Evolutionary conservation across 2,113 vertebrate species (phyloP).

Genomic region (rat (Rattus norvegicus)): DNA sequence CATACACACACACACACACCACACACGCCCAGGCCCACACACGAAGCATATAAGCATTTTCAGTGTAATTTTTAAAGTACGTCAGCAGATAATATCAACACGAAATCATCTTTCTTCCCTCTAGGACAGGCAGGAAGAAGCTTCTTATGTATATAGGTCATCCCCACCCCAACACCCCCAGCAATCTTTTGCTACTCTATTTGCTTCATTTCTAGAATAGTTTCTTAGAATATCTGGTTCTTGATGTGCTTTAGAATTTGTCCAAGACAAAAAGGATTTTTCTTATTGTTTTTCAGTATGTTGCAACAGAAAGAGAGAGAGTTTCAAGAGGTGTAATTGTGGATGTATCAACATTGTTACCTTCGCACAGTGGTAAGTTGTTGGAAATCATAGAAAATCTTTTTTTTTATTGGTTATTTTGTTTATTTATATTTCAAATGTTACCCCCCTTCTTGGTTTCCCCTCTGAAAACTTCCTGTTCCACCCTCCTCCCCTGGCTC

Average conservation of each 20-base stretch:
- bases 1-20: background rate
- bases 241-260: constrained; percentile 42
- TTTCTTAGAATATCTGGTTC: constrained; percentile 10
- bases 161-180: background rate
- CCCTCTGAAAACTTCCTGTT: too few species aligned
- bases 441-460: too few species aligned
- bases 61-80: background rate
- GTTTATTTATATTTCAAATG: too few species aligned
- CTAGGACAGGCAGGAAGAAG: background rate
- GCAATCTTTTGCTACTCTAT: constrained; percentile 9
- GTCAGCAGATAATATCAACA: background rate
- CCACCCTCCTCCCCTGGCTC: too few species aligned
- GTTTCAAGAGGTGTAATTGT: constrained; percentile 89
- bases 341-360: constrained; percentile 88
- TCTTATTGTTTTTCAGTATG: constrained; percentile 84
- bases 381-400: background rate
- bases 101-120: background rate
- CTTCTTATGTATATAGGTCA: background rate
- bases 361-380: constrained; percentile 87
- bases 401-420: background rate
- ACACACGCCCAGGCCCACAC: background rate
- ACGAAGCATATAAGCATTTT: background rate
- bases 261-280: constrained; percentile 46
- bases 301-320: constrained; percentile 89
- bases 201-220: background rate